phyloP scores from a whole-genome alignment of 2,113 vertebrate genomes.

The Cranoglanis bouderius region DNA sequence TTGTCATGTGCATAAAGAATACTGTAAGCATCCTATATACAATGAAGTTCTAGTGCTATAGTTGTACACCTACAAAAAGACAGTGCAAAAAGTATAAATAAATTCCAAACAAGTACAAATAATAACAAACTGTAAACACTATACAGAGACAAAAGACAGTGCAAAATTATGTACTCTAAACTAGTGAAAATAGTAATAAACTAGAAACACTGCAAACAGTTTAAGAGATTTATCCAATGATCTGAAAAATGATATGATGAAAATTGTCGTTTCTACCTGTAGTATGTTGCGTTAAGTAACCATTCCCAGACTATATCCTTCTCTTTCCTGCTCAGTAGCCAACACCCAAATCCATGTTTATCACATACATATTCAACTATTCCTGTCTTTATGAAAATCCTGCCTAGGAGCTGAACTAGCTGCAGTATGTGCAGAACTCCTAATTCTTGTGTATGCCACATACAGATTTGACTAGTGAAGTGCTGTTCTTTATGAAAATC shows the following conservation, averaged over 20 bases:
- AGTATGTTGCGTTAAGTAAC: background rate
- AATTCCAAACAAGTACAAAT: background rate
- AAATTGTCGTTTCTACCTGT: background rate
- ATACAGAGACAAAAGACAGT: background rate
- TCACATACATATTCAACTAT: background rate
- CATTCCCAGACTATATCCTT: background rate
- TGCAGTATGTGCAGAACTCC: background rate
- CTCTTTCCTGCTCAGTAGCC: background rate
- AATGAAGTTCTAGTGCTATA: background rate
- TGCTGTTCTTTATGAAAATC: background rate
- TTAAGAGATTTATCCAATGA: background rate
- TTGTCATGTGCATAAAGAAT: background rate
- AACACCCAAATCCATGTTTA: background rate
- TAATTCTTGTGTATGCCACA: background rate
- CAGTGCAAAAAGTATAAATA: background rate
- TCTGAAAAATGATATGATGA: background rate
- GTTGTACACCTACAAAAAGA: background rate
- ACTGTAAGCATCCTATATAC: background rate
- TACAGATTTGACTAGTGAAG: conserved; percentile 10
- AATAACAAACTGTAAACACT: background rate
- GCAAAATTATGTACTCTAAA: background rate
- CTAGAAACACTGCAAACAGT: background rate
- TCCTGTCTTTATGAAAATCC: background rate
- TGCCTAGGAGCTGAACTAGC: background rate
- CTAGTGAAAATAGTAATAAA: background rate